Percentiles rank a stretch among this genome's conserved stretches.
phyloP scores from a whole-genome alignment of 2,113 vertebrate species.

The Pelusios castaneus region DNA sequence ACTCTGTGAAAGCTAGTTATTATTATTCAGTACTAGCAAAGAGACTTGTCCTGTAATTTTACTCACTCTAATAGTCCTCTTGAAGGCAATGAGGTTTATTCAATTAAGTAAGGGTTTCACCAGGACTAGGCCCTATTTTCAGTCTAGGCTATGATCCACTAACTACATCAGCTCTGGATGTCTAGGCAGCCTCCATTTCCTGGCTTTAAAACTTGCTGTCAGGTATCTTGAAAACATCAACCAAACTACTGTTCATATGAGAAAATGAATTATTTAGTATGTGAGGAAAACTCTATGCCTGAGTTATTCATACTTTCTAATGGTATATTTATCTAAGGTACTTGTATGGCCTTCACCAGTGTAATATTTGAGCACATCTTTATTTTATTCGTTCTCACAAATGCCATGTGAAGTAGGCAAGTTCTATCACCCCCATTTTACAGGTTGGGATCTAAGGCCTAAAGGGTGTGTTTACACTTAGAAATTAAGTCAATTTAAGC shows the following conservation, averaged over 20 bases:
- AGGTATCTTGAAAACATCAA: accelerated
- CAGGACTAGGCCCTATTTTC: background rate
- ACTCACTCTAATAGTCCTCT: background rate
- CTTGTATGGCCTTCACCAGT: background rate
- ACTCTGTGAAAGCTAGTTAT: background rate
- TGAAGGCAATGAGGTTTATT: background rate
- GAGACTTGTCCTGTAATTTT: background rate
- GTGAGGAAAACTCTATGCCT: background rate
- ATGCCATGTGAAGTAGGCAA: background rate
- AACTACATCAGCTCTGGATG: background rate
- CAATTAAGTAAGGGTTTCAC: background rate
- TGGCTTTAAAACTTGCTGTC: background rate
- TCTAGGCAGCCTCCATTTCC: background rate
- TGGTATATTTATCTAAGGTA: background rate
- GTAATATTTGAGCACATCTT: background rate
- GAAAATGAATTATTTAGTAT: background rate
- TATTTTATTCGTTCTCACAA: background rate
- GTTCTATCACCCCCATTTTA: background rate
- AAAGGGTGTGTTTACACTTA: no score
- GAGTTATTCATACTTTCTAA: background rate
- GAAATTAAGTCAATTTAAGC: no score
- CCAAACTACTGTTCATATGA: background rate
- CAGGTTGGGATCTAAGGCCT: background rate
- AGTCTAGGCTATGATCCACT: background rate
- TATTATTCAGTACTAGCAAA: background rate